Evolutionary conservation across 2,888 invertebrate species (phyloP), one percentile per base, ranked within the genome.

Genomic region (Xanthorhoe designata): DNA sequence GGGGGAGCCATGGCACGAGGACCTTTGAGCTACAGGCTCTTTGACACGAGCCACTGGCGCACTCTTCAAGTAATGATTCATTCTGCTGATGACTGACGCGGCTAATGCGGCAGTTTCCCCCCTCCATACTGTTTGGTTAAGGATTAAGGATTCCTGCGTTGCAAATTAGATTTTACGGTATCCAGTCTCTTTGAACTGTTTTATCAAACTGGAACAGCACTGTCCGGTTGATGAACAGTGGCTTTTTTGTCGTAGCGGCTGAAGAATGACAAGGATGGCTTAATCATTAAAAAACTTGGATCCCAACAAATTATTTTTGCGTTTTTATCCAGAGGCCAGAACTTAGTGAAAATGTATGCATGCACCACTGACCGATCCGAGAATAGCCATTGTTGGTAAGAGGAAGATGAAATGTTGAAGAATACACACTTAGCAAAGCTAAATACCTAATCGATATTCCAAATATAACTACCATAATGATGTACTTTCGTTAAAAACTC

Each of bases 1-100:
- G 76, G 70, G 77, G 72, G 72, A 72, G 76, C 71, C 64, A 60
- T 70, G 76, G 74, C 83, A 89, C 80, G 90, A 90, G 92, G 88
- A 90, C 91, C 88, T 91, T 91, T 90, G 90, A 91, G 91, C 91
- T 90, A 83, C 87, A 87, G 84, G 87, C 92, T 90, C 92, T 92
- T 93, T 92, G 92, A 92, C 92, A 91, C 92, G 90, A 91, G 90
- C 91, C 90, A 91, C 92, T 91, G 90, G 85, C 90, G 91, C 86
- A 89, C 92, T 92, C 92, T 92, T 92, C 92, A 93, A 92, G 91
- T 93, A 93, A 93, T 92, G 92, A 92, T 92, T 92, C 92, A 92
- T 92, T 92, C 92, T 91, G 85, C 90, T 91, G 92, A 91, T 91
- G 91, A 92, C 87, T 91, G 90, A 90, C 91, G 88, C 90, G 82